Evolutionary conservation across 2,113 vertebrate species (phyloP).

Genomic region (Chlamydotis undulata): DNA sequence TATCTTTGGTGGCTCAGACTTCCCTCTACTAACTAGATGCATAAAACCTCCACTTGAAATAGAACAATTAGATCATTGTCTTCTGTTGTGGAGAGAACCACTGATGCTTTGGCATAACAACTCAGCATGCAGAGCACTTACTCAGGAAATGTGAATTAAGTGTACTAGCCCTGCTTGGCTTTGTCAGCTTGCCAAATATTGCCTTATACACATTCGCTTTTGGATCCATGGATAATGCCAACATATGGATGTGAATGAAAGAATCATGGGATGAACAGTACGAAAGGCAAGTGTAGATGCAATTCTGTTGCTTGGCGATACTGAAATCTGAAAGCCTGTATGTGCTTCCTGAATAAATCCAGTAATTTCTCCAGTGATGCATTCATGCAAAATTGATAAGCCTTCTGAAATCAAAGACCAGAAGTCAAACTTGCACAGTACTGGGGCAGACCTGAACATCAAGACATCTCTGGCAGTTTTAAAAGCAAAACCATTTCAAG

Average conservation of each 20-base stretch:
- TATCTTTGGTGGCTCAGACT: background rate
- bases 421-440: background rate
- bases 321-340: background rate
- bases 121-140: background rate
- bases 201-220: fast-evolving
- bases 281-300: background rate
- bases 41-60: background rate
- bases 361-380: background rate
- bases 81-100: background rate
- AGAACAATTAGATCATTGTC: background rate
- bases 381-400: background rate
- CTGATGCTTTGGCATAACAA: background rate
- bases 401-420: background rate
- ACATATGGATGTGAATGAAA: background rate
- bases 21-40: background rate
- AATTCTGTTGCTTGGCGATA: background rate
- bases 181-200: background rate
- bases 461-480: background rate
- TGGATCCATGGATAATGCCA: background rate
- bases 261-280: background rate
- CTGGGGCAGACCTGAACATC: background rate
- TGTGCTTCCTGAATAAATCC: background rate
- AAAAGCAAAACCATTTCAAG: background rate
- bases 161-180: background rate
- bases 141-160: background rate